Evolutionary conservation across 2,797 vertebrate genomes (phyloP).

Genomic region (Holocentrus rufus): DNA sequence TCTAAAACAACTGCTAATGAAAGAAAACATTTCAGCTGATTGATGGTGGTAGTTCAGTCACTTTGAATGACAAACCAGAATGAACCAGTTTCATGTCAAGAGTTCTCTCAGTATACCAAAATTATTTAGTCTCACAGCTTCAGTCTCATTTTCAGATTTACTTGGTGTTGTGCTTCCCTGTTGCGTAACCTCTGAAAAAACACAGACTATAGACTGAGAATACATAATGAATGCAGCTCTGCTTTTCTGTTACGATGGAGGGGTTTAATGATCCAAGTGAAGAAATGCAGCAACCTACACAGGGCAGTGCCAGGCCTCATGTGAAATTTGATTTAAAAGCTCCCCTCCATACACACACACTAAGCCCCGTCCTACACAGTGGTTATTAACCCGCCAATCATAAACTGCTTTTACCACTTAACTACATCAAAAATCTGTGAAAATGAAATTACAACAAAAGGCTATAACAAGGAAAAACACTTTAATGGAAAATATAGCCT

Average conservation of each 20-base stretch:
- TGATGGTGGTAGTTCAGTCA: slow-evolving; percentile 12
- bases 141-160: slow-evolving; percentile 22
- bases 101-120: slow-evolving; percentile 30
- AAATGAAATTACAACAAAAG: no score
- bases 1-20: not conserved
- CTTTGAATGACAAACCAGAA: slow-evolving; percentile 11
- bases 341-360: no score
- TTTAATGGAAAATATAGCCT: not conserved
- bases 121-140: slow-evolving; percentile 18
- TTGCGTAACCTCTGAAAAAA: slow-evolving; percentile 8
- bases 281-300: not conserved
- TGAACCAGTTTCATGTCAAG: slow-evolving; percentile 20
- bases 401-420: no score
- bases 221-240: slow-evolving; percentile 13
- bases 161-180: not conserved
- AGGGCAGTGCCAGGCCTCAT: no score
- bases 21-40: not conserved
- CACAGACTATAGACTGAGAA: not conserved
- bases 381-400: no score
- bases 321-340: not conserved
- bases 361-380: no score
- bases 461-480: no score
- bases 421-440: no score
- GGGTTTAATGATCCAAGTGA: not conserved
- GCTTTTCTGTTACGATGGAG: not conserved